Evolutionary conservation across 2,888 invertebrate genomes (phyloP), one percentile per base, ranked within the genome.

Genomic region (Drosophila suboccidentalis): DNA sequence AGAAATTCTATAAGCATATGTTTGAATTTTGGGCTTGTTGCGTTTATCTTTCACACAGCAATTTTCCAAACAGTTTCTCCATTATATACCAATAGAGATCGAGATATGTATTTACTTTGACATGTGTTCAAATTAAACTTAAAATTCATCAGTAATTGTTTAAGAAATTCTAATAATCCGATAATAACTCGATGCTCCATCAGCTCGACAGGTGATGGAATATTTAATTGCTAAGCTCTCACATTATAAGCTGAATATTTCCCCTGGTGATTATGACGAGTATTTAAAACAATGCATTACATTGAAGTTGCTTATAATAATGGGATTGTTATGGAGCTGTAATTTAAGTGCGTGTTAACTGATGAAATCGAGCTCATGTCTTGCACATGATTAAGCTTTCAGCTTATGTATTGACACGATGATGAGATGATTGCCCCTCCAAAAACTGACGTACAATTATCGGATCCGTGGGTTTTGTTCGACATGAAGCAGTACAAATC

Each of bases 401-500:
- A 32, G n/a, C 11, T 32, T 19, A 36, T 19, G 29, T 29, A 36
- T 50, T 17, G 11, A 50, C 19, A 36, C 19, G 22, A 11, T 36
- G 36, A 54, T 61, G 34, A 41, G 72, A 29, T 43, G 49, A 39
- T 54, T 41, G 32, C 11, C n/a, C 15, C 10, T 22, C 15, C 34
- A 9, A 29, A 46, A 69, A 34, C 49, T 58, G 50, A 70, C 59
- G 46, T 51, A 36, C 60, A 61, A 62, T 62, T 72, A 77, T 43
- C 57, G 47, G 38, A 58, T 41, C 19, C 22, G 15, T 51, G 9
- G 22, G 26, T 36, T 32, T 60, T 62, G 53, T 61, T 39, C 34
- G 17, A 19, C 57, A 71, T 44, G 51, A 69, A 65, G 79, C 79
- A 69, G 36, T 75, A 69, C 44, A 58, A 78, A 60, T 59, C 19